Conservation (phyloP, 2,888 invertebrate genomes). For the Dysmachus trigonus region DNA sequence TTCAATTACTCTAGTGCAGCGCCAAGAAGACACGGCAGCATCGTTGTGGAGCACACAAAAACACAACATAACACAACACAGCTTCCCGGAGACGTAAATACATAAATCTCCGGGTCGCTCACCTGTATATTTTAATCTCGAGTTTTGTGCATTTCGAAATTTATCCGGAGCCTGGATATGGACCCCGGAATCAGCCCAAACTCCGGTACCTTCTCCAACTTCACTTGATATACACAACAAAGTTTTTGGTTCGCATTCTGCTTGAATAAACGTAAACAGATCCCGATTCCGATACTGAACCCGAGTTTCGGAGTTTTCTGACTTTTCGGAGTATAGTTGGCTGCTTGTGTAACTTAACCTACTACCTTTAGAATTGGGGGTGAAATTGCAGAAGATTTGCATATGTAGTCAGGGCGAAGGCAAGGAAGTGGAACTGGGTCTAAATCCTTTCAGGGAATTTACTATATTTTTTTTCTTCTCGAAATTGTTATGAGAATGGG, state of each 20-base stretch:
- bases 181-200: too few relatives aligned
- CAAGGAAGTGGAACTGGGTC: conserved; percentile 4
- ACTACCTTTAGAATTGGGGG: neutral
- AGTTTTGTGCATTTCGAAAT: conserved; percentile 21
- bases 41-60: too few relatives aligned
- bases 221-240: neutral
- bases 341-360: neutral
- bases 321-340: neutral
- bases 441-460: conserved; percentile 3
- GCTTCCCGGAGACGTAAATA: neutral
- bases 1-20: neutral
- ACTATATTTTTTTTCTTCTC: neutral
- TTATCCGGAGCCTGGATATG: neutral
- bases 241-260: conserved; percentile 17
- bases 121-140: conserved; percentile 3
- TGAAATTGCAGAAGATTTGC: conserved; percentile 15
- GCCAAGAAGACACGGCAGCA: too few relatives aligned
- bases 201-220: neutral
- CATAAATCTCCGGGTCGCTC: neutral
- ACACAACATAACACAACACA: too few relatives aligned
- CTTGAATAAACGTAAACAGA: conserved; percentile 22
- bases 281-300: neutral
- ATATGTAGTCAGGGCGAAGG: neutral
- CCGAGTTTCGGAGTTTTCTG: neutral
- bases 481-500: conserved; percentile 8